Percentiles rank a stretch among this genome's conserved stretches.
Evolutionary conservation across 2,888 invertebrate genomes (phyloP).

Genomic region (Ethmia dodecea): DNA sequence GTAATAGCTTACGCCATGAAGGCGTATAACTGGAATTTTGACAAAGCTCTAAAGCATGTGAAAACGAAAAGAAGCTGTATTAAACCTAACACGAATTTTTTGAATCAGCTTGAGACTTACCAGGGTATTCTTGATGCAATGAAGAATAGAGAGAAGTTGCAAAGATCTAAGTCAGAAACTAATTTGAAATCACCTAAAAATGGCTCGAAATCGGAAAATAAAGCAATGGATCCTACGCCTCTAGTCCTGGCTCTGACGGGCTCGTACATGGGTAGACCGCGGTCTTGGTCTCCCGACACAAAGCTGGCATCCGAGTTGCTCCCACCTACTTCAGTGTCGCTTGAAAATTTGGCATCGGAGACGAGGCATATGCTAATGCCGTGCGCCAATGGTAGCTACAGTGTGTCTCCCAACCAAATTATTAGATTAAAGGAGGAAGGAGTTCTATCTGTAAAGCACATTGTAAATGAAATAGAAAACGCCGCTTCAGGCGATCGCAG

Average conservation of each 20-base stretch:
- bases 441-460: constrained; percentile 81
- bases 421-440: constrained; percentile 85
- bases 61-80: constrained; percentile 95
- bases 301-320: constrained; percentile 78
- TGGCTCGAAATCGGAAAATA: constrained; percentile 73
- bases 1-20: constrained; percentile 99
- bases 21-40: constrained; percentile 95
- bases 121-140: constrained; percentile 97
- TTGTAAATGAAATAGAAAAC: constrained; percentile 84
- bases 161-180: constrained; percentile 95
- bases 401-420: constrained; percentile 94
- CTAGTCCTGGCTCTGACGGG: constrained; percentile 76
- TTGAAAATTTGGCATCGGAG: constrained; percentile 81
- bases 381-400: constrained; percentile 91
- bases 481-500: constrained; percentile 52
- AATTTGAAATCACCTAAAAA: constrained; percentile 86
- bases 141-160: constrained; percentile 95
- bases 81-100: constrained; percentile 97
- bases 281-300: constrained; percentile 86
- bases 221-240: constrained; percentile 79
- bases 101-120: constrained; percentile 96
- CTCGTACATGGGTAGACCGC: constrained; percentile 73
- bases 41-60: constrained; percentile 92
- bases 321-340: constrained; percentile 81
- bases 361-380: constrained; percentile 90